Conservation (phyloP, 2,113 vertebrate genomes). For the Pimephales promelas region DNA sequence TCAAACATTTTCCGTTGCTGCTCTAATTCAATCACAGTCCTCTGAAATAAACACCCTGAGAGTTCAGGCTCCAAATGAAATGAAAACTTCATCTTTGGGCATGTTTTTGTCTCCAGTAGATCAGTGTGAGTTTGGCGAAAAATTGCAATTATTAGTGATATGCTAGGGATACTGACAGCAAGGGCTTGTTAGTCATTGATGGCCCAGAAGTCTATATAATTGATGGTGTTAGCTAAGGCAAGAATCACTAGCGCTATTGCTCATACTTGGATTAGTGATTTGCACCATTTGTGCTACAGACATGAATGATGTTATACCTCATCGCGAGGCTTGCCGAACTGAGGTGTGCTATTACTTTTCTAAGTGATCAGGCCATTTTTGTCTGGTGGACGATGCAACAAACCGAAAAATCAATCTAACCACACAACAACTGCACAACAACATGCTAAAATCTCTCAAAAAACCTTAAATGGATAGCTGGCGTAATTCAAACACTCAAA, state of each 20-base stretch:
- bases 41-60: constrained; percentile 42
- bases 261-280: neutral
- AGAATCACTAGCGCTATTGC: neutral
- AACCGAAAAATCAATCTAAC: too few species aligned
- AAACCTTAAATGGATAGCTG: too few species aligned
- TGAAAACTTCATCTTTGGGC: constrained; percentile 40
- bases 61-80: constrained; percentile 44
- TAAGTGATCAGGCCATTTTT: neutral
- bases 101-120: constrained; percentile 24
- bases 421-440: too few species aligned
- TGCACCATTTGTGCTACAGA: neutral
- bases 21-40: constrained; percentile 54
- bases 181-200: constrained; percentile 3
- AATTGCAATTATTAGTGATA: constrained; percentile 11
- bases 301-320: neutral
- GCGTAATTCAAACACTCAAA: too few species aligned
- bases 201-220: neutral
- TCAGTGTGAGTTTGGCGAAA: neutral
- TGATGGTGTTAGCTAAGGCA: neutral
- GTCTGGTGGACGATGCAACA: neutral
- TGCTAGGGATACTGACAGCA: neutral
- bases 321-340: neutral
- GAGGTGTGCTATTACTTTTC: neutral
- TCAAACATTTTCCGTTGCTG: constrained; percentile 44
- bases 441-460: too few species aligned